Evolutionary conservation across 2,888 invertebrate genomes (phyloP).

Genomic region (Pinctada fucata): DNA sequence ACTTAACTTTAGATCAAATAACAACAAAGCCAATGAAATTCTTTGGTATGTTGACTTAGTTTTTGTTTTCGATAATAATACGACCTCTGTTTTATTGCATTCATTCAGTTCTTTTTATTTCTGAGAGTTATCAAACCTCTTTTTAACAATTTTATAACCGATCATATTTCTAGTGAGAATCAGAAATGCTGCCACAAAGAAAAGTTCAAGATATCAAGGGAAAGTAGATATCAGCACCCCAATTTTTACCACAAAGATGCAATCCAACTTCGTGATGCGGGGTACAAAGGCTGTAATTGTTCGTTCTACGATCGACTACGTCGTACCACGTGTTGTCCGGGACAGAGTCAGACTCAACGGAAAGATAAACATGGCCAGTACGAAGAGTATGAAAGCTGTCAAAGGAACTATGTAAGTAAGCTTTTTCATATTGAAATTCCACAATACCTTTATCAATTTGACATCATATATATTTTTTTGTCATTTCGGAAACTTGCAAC

Average conservation of each 20-base stretch:
- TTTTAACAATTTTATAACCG: too few relatives aligned
- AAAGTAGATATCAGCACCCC: slow-evolving; percentile 46
- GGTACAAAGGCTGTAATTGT: slow-evolving; percentile 43
- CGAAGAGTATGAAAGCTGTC: slow-evolving; percentile 51
- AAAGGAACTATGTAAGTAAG: slow-evolving; percentile 54
- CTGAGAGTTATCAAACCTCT: too few relatives aligned
- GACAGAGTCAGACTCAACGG: slow-evolving; percentile 56
- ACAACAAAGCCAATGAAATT: slow-evolving; percentile 45
- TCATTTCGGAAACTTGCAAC: too few relatives aligned
- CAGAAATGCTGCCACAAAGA: slow-evolving; percentile 36
- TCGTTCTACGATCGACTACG: slow-evolving; percentile 52
- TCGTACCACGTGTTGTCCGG: slow-evolving; percentile 51
- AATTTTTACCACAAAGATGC: slow-evolving; percentile 42
- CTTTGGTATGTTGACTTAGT: slow-evolving; percentile 38
- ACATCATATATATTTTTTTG: too few relatives aligned
- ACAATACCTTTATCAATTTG: too few relatives aligned
- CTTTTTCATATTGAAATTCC: too few relatives aligned
- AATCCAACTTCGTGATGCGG: slow-evolving; percentile 44
- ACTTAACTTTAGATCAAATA: slow-evolving; percentile 51
- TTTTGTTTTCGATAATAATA: too few relatives aligned
- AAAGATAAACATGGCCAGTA: slow-evolving; percentile 56
- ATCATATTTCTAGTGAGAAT: slow-evolving; percentile 42
- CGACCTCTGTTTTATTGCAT: too few relatives aligned
- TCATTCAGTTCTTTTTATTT: too few relatives aligned
- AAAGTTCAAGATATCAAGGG: slow-evolving; percentile 40